Evolutionary conservation across 2,113 vertebrate species (phyloP), one percentile per base, ranked within the genome.

Genomic region (Columbina picui): DNA sequence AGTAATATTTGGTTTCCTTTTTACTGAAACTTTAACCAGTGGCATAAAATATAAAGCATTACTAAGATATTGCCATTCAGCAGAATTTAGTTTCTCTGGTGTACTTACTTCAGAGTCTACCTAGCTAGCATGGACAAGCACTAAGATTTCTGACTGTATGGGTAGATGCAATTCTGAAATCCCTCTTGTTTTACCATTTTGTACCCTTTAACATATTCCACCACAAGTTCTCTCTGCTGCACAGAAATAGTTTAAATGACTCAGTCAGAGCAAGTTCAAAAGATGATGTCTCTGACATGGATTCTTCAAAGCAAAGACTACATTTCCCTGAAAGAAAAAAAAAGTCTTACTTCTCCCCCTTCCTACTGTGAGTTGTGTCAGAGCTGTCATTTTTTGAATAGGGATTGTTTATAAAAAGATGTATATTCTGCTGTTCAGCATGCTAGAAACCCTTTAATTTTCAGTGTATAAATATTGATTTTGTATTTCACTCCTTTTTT

Each of bases 401-500:
- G 36, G 59, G 56, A 59, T 60, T 90, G 59, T 79, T 95, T 95
- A 71, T 90, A 69, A 85, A 60, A 88, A 82, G 70, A 73, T 75
- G 59, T 88, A 34, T 73, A 69, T 95, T 93, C 59, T 90, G 76
- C 79, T 93, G 21, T 91, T 96, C 63, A 83, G 56, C 84, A 77
- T 43, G 49, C 50, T 63, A 69, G 34, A 94, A 89, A 49, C 30
- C 21, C 55, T 96, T 80, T 67, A 78, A 19, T 85, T 85, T 90
- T 87, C 63, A 84, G 27, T 80, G 50, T 88, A 59, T 90, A 90
- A 95, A 96, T 94, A 90, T 34, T 92, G 76, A 96, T 93, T 94
- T 94, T 89, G 17, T 95, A 76, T 59, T 34, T 82, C 50, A 29
- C 41, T 3, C 0, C 8, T 74, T 95, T 94, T 93, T 55, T 90